Conservation (phyloP, 2,888 invertebrate species). For the Napeogenes sylphis region DNA sequence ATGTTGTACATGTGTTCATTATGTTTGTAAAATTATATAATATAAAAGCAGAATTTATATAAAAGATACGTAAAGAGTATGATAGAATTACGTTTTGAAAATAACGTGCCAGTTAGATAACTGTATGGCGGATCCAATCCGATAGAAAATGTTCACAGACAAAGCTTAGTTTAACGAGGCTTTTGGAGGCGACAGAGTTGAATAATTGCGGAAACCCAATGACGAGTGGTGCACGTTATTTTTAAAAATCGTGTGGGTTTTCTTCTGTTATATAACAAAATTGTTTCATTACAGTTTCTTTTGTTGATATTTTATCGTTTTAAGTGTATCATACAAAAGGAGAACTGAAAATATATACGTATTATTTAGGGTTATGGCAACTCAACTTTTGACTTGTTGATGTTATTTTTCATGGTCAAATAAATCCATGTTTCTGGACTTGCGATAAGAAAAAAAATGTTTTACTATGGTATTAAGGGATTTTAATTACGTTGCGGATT, state of each 20-base stretch:
- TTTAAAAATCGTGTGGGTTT: constrained; percentile 3
- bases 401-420: neutral
- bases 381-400: too few relatives aligned
- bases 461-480: constrained; percentile 22
- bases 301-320: neutral
- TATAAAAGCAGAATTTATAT: constrained; percentile 9
- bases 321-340: too few relatives aligned
- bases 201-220: constrained; percentile 31
- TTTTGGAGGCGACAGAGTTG: constrained; percentile 31
- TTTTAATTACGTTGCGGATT: constrained; percentile 18
- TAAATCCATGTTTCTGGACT: too few relatives aligned
- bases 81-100: constrained; percentile 20
- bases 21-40: too few relatives aligned
- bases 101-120: constrained; percentile 22
- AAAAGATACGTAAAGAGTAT: constrained; percentile 6
- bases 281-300: constrained; percentile 2
- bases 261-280: constrained; percentile 6
- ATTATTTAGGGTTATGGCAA: too few relatives aligned
- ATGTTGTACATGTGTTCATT: neutral
- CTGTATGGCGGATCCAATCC: constrained; percentile 22
- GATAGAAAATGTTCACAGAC: constrained; percentile 31
- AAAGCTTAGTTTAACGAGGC: constrained; percentile 33
- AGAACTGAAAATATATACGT: too few relatives aligned
- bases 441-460: constrained; percentile 12
- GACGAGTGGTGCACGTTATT: constrained; percentile 21